Percentiles rank a stretch among this genome's conserved stretches.
Conservation (phyloP, 2,113 vertebrate species). For the Onychostoma macrolepis region DNA sequence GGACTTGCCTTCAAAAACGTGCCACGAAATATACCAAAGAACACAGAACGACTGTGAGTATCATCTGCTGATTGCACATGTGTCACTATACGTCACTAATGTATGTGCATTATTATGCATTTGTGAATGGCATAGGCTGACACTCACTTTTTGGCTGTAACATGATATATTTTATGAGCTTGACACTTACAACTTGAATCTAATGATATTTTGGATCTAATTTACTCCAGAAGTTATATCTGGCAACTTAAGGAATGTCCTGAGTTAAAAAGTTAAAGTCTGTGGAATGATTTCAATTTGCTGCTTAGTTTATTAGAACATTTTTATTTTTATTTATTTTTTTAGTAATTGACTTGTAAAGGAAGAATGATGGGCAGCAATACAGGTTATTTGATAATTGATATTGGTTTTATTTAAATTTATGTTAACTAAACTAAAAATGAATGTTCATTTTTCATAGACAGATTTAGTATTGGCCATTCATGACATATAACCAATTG, state of each 20-base stretch:
- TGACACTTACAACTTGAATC: neutral
- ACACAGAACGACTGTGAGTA: conserved; percentile 91
- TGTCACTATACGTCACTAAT: conserved; percentile 6
- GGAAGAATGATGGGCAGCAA: neutral
- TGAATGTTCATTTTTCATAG: too few relatives aligned
- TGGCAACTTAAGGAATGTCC: neutral
- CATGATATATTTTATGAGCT: neutral
- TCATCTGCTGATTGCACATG: neutral
- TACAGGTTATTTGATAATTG: neutral
- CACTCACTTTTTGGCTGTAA: neutral
- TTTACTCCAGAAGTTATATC: neutral
- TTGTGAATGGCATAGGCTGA: neutral
- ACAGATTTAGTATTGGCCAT: too few relatives aligned
- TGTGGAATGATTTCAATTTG: neutral
- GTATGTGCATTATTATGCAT: neutral
- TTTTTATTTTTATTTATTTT: too few relatives aligned
- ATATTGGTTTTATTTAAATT: too few relatives aligned
- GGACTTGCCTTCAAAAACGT: conserved; percentile 83
- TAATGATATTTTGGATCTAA: neutral
- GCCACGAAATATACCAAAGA: conserved; percentile 87
- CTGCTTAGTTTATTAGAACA: neutral
- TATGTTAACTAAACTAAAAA: too few relatives aligned
- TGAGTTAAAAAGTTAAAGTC: neutral
- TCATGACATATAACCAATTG: too few relatives aligned
- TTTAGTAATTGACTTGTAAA: too few relatives aligned